Conservation (phyloP, 2,113 vertebrate genomes). For the Deroptyus accipitrinus region DNA sequence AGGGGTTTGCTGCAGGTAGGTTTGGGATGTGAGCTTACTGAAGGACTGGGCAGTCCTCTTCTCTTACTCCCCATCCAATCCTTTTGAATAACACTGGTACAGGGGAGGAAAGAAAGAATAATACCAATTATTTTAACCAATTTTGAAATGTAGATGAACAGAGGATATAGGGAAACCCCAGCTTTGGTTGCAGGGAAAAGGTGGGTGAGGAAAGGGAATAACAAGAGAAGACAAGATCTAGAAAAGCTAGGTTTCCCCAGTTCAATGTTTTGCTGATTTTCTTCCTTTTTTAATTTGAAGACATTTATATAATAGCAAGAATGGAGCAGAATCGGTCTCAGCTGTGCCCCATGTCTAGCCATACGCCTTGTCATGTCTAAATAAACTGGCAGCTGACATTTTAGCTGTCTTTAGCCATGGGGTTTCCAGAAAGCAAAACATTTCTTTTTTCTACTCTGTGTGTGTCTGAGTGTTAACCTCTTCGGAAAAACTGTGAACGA, state of each 20-base stretch:
- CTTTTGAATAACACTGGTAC: accelerated
- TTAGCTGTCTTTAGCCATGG: not conserved
- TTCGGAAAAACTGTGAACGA: not conserved
- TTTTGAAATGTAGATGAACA: not conserved
- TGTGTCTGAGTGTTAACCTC: not conserved
- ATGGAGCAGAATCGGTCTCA: slow-evolving; percentile 6
- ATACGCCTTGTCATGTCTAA: not conserved
- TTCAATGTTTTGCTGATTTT: not conserved
- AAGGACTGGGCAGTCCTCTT: not conserved
- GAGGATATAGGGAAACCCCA: not conserved
- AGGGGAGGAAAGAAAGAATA: not conserved
- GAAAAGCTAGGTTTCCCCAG: not conserved
- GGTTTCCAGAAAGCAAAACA: slow-evolving; percentile 17
- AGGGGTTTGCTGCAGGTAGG: not conserved
- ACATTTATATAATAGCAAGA: slow-evolving; percentile 20
- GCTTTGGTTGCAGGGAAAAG: not conserved
- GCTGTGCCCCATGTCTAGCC: not conserved
- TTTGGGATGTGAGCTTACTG: not conserved
- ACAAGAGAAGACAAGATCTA: not conserved
- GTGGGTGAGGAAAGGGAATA: not conserved
- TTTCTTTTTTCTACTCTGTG: not conserved
- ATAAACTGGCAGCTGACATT: slow-evolving; percentile 48
- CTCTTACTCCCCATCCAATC: not conserved
- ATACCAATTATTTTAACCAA: not conserved
- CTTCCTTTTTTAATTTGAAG: not conserved